These are phyloP conservation scores for Branchinecta lynchi DNA, from an alignment of 1,140 invertebrate genomes.

Conservation along the genomic window DNA sequence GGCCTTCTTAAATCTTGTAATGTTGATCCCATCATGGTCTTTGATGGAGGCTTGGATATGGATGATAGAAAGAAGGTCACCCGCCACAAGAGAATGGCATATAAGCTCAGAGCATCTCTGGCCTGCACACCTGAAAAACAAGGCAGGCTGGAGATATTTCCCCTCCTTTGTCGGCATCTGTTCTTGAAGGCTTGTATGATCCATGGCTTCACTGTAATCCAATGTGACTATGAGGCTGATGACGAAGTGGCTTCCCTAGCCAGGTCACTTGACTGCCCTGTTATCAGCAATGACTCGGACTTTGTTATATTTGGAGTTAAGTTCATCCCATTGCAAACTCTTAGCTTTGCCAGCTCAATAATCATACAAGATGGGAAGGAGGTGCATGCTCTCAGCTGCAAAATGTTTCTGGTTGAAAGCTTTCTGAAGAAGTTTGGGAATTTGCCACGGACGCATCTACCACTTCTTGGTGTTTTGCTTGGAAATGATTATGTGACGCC, in stretches of 20 bases:
- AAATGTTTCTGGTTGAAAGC: slow-evolving; percentile 52
- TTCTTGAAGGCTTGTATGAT: slow-evolving; percentile 49
- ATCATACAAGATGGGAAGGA: slow-evolving; percentile 22
- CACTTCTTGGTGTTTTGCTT: slow-evolving; percentile 58
- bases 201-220: slow-evolving; percentile 44
- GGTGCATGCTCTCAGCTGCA: slow-evolving; percentile 38
- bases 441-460: slow-evolving; percentile 46
- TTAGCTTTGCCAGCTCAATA: slow-evolving; percentile 32
- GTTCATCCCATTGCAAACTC: slow-evolving; percentile 58
- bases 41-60: slow-evolving; percentile 58
- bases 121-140: slow-evolving; percentile 21
- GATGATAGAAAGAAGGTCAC: slow-evolving; percentile 58
- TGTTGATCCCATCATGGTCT: slow-evolving; percentile 54
- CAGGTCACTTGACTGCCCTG: slow-evolving; percentile 55
- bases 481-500: slow-evolving; percentile 74
- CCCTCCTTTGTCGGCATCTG: slow-evolving; percentile 48
- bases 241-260: slow-evolving; percentile 61
- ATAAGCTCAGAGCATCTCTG: slow-evolving; percentile 39
- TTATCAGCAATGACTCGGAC: slow-evolving; percentile 78
- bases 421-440: slow-evolving; percentile 47
- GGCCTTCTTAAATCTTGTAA: slow-evolving; percentile 50
- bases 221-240: slow-evolving; percentile 73
- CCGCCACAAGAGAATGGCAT: slow-evolving; percentile 40
- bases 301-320: slow-evolving; percentile 69
- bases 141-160: slow-evolving; percentile 38